phyloP scores from a whole-genome alignment of 1,140 invertebrate species.

The Sycobia sp. region DNA sequence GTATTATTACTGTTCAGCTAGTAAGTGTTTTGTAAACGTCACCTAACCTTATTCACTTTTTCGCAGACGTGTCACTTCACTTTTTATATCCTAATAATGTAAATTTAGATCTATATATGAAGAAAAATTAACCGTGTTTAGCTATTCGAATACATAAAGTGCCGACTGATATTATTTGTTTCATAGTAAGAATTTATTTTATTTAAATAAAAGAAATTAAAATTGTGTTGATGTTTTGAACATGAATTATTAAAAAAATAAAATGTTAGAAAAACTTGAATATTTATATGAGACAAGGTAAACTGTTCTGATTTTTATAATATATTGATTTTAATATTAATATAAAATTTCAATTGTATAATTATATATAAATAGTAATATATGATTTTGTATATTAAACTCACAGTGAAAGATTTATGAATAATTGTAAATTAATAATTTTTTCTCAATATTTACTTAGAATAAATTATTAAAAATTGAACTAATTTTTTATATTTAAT shows the following conservation, averaged over 20 bases:
- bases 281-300: too few relatives aligned
- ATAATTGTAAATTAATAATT: not conserved
- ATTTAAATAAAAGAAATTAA: too few relatives aligned
- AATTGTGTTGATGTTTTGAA: too few relatives aligned
- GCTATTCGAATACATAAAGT: not conserved
- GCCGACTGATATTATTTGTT: not conserved
- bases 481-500: not conserved
- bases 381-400: too few relatives aligned
- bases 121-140: conserved; percentile 2
- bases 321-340: too few relatives aligned
- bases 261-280: too few relatives aligned
- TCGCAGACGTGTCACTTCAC: conserved; percentile 41
- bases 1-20: not conserved
- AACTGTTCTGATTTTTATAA: too few relatives aligned
- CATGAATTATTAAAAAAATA: too few relatives aligned
- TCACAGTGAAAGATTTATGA: too few relatives aligned
- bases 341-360: too few relatives aligned
- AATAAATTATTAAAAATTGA: conserved; percentile 6
- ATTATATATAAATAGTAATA: too few relatives aligned
- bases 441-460: not conserved
- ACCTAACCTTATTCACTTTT: conserved; percentile 22
- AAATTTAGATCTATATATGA: conserved; percentile 8
- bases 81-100: conserved; percentile 15
- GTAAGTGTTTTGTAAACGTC: conserved; percentile 18
- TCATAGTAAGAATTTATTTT: not conserved